Evolutionary conservation across 2,797 vertebrate genomes (phyloP), one percentile per base, ranked within the genome.

Genomic region (Pangasius krempfi): DNA sequence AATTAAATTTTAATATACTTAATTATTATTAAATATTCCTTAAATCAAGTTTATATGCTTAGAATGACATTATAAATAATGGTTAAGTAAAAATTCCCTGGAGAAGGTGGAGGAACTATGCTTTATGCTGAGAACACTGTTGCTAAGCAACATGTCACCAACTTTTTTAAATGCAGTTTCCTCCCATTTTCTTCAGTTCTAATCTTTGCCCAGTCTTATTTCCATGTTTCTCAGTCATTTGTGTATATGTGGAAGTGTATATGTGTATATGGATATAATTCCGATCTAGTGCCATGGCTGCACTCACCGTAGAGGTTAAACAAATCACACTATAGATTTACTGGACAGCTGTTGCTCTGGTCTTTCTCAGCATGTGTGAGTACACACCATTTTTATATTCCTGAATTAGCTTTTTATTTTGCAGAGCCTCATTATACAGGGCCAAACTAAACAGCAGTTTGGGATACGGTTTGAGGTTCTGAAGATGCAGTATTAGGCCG

Each of bases 291-390:
- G 83, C 82, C 90, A 86, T 10, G 14, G 52, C 87, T 70, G 76
- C 81, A 80, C 70, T 87, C 85, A 58, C 82, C 56, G 20, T 79
- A 86, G 70, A 86, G 90, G 90, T 90, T 91, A 92, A 91, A 90
- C 9, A 89, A 90, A 90, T 87, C 80, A 18, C 86, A 90, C 87
- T 87, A 88, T 81, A 87, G 83, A 79, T 90, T 85, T 78, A 90
- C 89, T 88, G 89, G 80, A 86, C 90, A 85, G 87, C 91, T 91
- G 91, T 73, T 86, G 66, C 33, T 88, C 75, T 72, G 82, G 66
- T 84, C 52, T 62, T 87, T 87, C 86, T 89, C 89, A 88, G 86
- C 86, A 87, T 44, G 66, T 85, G 66, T 86, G n/a, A 60, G 33
- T 52, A 68, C 14, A 52, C 83, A 70, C 83, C 83, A 54, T 25